phyloP scores from a whole-genome alignment of 2,113 vertebrate genomes.

The Lasiurus borealis region DNA sequence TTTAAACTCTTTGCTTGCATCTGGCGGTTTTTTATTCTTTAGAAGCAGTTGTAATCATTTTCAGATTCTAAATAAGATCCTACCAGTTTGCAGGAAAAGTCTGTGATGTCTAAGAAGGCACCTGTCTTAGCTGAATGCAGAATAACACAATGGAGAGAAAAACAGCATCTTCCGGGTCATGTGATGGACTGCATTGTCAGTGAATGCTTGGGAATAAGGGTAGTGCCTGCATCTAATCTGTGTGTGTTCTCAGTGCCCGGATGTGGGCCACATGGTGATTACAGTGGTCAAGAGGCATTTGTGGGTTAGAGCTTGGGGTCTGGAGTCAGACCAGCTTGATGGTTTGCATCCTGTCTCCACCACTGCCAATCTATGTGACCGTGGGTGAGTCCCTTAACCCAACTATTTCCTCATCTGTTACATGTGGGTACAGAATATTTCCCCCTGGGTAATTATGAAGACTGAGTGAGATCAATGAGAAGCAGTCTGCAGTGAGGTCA shows the following conservation, averaged over 20 bases:
- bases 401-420: not conserved
- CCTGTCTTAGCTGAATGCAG: conserved; percentile 35
- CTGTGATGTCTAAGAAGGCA: conserved; percentile 10
- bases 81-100: not conserved
- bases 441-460: not conserved
- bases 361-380: not conserved
- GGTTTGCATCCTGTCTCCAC: not conserved
- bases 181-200: not conserved
- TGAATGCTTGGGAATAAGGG: not conserved
- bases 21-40: not conserved
- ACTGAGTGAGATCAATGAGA: not conserved
- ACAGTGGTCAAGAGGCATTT: not conserved
- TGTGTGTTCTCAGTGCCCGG: not conserved
- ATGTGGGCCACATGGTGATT: rapidly evolving
- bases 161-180: not conserved
- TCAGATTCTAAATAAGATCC: not conserved
- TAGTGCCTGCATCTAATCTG: not conserved
- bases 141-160: not conserved
- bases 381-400: not conserved
- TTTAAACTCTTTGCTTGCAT: not conserved
- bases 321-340: not conserved
- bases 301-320: not conserved
- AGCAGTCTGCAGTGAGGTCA: not conserved
- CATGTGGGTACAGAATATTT: not conserved
- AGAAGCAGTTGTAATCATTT: not conserved